Evolutionary conservation across 1,140 invertebrate genomes (phyloP).

Genomic region (Hypothenemus hampei): DNA sequence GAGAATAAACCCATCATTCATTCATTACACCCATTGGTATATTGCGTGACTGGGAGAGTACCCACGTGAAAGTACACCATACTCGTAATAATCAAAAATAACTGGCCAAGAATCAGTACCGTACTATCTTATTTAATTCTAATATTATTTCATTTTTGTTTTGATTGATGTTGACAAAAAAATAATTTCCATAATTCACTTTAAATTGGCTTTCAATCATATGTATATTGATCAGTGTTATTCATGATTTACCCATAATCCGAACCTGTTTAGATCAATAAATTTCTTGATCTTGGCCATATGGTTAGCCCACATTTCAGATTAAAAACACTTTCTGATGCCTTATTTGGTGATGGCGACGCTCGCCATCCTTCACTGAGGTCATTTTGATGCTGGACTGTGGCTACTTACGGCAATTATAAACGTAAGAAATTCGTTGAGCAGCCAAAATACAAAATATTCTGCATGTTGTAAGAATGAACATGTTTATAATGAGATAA

Average conservation of each 20-base stretch:
- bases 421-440: too few species aligned
- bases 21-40: slow-evolving; percentile 15
- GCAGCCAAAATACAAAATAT: too few species aligned
- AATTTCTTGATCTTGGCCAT: slow-evolving; percentile 19
- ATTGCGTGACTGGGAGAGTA: slow-evolving; percentile 4
- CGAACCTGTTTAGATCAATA: slow-evolving; percentile 11
- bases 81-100: slow-evolving; percentile 22
- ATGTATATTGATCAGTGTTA: background rate
- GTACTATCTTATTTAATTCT: background rate
- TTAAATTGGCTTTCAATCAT: background rate
- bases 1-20: slow-evolving; percentile 6
- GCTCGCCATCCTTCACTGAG: slow-evolving; percentile 24
- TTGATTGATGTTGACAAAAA: background rate
- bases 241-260: background rate
- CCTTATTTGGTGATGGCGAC: slow-evolving; percentile 24
- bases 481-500: too few species aligned
- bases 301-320: slow-evolving; percentile 29
- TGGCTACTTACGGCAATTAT: too few species aligned
- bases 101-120: slow-evolving; percentile 13
- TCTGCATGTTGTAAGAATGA: too few species aligned
- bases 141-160: background rate
- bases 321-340: slow-evolving; percentile 25
- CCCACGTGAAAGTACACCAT: slow-evolving; percentile 20
- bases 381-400: slow-evolving; percentile 5
- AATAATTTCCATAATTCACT: background rate